These are phyloP conservation scores for Pseudorhiza aurosa DNA, from an alignment of 30 jellyfish, hydroid and myxozoan genomes.

Conservation along the genomic window DNA sequence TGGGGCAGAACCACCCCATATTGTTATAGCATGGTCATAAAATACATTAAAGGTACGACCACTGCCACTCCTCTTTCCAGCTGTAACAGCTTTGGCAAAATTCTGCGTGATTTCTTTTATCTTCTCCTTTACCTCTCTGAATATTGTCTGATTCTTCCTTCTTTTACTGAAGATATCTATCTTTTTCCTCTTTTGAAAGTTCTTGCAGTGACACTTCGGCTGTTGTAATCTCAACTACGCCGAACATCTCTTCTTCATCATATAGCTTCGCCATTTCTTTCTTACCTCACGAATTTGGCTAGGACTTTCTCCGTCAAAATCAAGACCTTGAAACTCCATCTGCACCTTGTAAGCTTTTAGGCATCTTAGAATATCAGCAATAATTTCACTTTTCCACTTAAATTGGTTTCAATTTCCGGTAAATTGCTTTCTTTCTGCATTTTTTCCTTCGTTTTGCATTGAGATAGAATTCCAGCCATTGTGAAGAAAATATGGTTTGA, in stretches of 20 bases:
- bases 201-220: constrained; percentile 23
- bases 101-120: constrained; percentile 30
- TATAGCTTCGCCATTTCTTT: constrained; percentile 37
- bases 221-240: constrained; percentile 32
- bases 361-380: constrained; percentile 26
- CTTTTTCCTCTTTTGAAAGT: constrained; percentile 42
- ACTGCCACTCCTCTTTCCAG: constrained; percentile 60
- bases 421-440: background rate
- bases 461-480: constrained; percentile 1
- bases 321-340: constrained; percentile 47
- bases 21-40: constrained; percentile 21
- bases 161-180: constrained; percentile 6
- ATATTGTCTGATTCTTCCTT: constrained; percentile 4
- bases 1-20: constrained; percentile 56
- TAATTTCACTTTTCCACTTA: constrained; percentile 54
- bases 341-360: constrained; percentile 25
- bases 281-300: constrained; percentile 60
- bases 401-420: constrained; percentile 7
- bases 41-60: constrained; percentile 24
- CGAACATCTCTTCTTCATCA: constrained; percentile 22
- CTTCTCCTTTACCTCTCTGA: too few species aligned
- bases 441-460: background rate
- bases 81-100: constrained; percentile 52
- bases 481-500: constrained; percentile 4
- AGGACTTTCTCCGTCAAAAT: constrained; percentile 49